A percentile compares a stretch with the other conserved stretches of the same genome.
These are phyloP conservation scores for Poeciliopsis occidentalis DNA, from an alignment of 2,113 vertebrate genomes.

Conservation along the genomic window DNA sequence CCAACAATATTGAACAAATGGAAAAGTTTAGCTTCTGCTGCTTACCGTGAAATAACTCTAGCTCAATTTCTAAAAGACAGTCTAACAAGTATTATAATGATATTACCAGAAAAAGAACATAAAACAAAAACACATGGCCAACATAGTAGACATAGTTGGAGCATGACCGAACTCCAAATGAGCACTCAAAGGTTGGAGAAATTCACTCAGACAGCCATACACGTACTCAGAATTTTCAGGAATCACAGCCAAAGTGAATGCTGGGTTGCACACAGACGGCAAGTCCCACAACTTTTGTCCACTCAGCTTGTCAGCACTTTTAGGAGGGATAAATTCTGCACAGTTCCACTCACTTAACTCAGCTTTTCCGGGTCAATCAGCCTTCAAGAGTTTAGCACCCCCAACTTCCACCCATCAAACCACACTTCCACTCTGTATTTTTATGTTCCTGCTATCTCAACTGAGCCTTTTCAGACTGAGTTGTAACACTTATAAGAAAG, in stretches of 20 bases:
- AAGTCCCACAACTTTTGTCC: conserved; percentile 50
- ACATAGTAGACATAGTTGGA: conserved; percentile 6
- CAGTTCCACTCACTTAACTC: conserved; percentile 75
- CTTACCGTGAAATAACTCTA: not conserved
- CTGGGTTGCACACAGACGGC: conserved; percentile 42
- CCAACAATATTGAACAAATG: not conserved
- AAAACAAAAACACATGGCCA: not conserved
- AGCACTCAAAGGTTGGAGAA: conserved; percentile 42
- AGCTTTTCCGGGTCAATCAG: conserved; percentile 75
- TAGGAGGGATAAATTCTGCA: conserved; percentile 64
- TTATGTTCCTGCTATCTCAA: conserved; percentile 56
- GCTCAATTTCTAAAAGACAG: not conserved
- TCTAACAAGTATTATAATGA: not conserved
- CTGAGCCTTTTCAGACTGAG: conserved; percentile 59
- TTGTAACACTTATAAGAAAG: conserved; percentile 36
- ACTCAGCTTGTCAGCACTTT: conserved; percentile 75
- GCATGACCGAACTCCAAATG: conserved; percentile 39
- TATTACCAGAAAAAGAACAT: not conserved
- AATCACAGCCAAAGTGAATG: conserved; percentile 46
- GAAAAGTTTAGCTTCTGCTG: not conserved
- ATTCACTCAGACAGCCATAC: conserved; percentile 41
- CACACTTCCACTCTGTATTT: conserved; percentile 63
- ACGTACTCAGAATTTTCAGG: conserved; percentile 25
- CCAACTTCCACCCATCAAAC: conserved; percentile 45
- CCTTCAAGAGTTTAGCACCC: conserved; percentile 15